Base-by-base conservation (phyloP, 2,888 invertebrate genomes). In the Caenorhabditis zanzibari region DNA sequence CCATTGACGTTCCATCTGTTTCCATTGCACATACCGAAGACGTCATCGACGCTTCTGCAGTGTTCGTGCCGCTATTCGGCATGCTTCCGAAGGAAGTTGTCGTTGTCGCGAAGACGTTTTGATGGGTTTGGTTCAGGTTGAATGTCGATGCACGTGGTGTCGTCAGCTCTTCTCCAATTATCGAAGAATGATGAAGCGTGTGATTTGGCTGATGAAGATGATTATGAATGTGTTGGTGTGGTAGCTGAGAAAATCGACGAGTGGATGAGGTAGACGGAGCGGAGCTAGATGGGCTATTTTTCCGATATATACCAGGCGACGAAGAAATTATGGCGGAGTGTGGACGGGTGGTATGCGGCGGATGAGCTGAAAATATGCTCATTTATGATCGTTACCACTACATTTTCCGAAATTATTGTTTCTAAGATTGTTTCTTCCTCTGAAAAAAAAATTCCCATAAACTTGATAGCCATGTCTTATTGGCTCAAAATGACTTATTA, bases 41-140 rank as follows among this genome's bases (percentile, higher is more conserved):
- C 63, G 69, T 77, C 77, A 77, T 77, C 26, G 77, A 80, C 54
- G 68, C 76, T 26, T 71, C 82, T 12, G 82, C 76, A 12, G 82
- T 82, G 63, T 82, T 82, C n/a, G 76, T 72, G 38, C 82, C 82
- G 61, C 77, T 77, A 54, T 82, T 82, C 68, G 82, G 76, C 72
- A 76, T 81, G 22, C 69, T 81, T 64, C 71, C 76, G n/a, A 71
- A 63, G 3, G 54, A 35, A 14, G 44, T 7, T 4, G 52, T 35
- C 19, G 72, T 32, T 1, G 44, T 24, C 28, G 63, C 28, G 28
- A 68, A 68, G 2, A 26, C 28, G 28, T 44, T 54, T 35, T 49
- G 66, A 66, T 66, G 44, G n/a, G 35, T n/a, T 35, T 68, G 32
- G 16, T 59, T 61, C 68, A 82, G 26, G 10, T 76, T 72, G 49